Base-by-base conservation (phyloP, 2,113 vertebrate genomes). In the Zapus hudsonius region DNA sequence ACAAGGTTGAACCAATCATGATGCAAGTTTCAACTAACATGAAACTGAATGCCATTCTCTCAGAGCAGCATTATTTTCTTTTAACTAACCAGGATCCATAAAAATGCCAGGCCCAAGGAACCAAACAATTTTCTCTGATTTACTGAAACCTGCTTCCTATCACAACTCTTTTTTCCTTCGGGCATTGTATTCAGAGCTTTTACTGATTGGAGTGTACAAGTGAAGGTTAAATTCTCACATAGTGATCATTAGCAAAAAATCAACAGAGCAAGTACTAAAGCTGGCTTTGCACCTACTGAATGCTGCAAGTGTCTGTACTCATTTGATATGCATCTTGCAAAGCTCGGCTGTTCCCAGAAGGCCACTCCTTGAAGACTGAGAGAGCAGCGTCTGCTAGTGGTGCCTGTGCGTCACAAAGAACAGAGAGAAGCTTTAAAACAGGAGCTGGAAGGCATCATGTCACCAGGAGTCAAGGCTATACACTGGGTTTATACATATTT, bases 221-320 rank as follows among this genome's bases (percentile, higher is more conserved):
- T 97, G 97, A 96, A 95, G 96, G 96, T 91, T 96, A 96, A 94
- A 93, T 61, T 92, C 88, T 94, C 96, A 94, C 94, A 96, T 9
- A 84, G 7, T 72, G 89, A 44, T 95, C 57, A 97, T 98, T 98
- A 98, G 97, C 97, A 98, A 96, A 97, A 97, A 98, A 98, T 98
- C 98, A 98, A 98, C 98, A 98, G 98, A 98, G 98, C 98, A 98
- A 98, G 98, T 98, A 99, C 97, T 98, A 98, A 98, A 99, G 99
- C 98, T 99, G 99, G 99, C 98, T 98, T 99, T 99, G 99, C 99
- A 99, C 99, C 99, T 99, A 99, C 99, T 99, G 99, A 99, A 99
- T 99, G 99, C 99, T 99, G 99, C 99, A 99, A 99, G 99, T 99
- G 99, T 99, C 99, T 99, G 99, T 99, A 99, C 98, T 99, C 99